Conservation (phyloP, 2,888 invertebrate genomes). For the Doris montereyensis region DNA sequence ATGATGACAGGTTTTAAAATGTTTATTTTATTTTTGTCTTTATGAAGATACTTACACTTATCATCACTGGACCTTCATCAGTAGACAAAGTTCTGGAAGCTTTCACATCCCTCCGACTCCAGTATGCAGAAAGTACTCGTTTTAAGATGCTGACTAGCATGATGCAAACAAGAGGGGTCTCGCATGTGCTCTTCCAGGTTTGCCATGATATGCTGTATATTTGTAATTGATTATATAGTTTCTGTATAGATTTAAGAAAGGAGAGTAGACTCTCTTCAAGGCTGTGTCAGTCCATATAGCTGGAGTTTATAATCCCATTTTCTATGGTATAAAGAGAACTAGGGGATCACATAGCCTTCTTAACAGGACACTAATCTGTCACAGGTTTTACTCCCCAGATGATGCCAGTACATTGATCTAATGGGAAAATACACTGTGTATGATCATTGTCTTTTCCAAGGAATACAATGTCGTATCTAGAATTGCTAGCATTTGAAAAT, state of each 20-base stretch:
- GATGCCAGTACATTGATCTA: no score
- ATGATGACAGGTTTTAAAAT: no score
- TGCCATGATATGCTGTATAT: not conserved
- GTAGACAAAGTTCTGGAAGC: conserved; percentile 92
- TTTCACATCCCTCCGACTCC: conserved; percentile 87
- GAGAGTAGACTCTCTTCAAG: not conserved
- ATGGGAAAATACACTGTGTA: no score
- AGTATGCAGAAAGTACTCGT: conserved; percentile 92
- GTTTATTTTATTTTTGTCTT: no score
- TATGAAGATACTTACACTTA: no score
- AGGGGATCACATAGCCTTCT: no score
- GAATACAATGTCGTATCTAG: no score
- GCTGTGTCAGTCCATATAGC: no score
- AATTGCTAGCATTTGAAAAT: no score
- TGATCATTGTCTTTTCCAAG: no score
- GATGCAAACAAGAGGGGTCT: conserved; percentile 78
- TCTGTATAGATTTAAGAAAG: not conserved
- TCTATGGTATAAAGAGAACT: not conserved
- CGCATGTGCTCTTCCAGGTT: conserved; percentile 61
- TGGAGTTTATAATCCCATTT: not conserved
- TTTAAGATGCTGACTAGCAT: conserved; percentile 92
- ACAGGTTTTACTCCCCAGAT: no score
- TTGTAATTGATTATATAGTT: not conserved
- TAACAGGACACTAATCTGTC: no score
- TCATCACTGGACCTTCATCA: conserved; percentile 80